Evolutionary conservation across 2,113 vertebrate species (phyloP).

Genomic region (Leptobrachium leishanense): DNA sequence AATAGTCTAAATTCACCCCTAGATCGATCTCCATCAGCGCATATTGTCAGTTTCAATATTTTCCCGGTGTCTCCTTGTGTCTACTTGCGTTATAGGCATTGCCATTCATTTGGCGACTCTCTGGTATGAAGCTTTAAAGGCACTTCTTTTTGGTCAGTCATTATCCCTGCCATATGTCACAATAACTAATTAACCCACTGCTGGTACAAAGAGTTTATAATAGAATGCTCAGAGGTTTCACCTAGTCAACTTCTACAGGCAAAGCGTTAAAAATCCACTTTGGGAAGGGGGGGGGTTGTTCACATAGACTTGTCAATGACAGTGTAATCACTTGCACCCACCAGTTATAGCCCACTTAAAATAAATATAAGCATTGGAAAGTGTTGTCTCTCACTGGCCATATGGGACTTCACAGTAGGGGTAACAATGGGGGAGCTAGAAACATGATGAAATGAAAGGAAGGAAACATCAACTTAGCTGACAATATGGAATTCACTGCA

Average conservation of each 20-base stretch:
- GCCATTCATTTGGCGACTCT: not conserved
- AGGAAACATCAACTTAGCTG: conserved; percentile 11
- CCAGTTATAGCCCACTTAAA: conserved; percentile 11
- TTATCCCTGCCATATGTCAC: not conserved
- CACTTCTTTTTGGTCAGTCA: not conserved
- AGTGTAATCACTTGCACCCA: not conserved
- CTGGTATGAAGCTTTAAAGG: not conserved
- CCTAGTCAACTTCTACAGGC: not conserved
- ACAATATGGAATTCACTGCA: not conserved
- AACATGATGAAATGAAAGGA: conserved; percentile 25
- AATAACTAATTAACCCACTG: not conserved
- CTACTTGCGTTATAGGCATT: not conserved
- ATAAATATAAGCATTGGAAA: conserved; percentile 28
- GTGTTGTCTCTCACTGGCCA: conserved; percentile 24
- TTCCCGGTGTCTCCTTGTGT: not conserved
- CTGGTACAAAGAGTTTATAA: not conserved
- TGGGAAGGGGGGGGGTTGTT: not conserved
- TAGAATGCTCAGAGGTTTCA: not conserved
- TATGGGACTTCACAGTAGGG: conserved; percentile 6
- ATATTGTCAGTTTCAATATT: too few species aligned
- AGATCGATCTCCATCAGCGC: too few species aligned
- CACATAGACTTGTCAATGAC: not conserved
- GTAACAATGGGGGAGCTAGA: conserved; percentile 19
- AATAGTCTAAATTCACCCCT: too few species aligned
- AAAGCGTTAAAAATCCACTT: not conserved